Base-by-base conservation (phyloP, 1,140 invertebrate species). In the Caenorhabditis latens region DNA sequence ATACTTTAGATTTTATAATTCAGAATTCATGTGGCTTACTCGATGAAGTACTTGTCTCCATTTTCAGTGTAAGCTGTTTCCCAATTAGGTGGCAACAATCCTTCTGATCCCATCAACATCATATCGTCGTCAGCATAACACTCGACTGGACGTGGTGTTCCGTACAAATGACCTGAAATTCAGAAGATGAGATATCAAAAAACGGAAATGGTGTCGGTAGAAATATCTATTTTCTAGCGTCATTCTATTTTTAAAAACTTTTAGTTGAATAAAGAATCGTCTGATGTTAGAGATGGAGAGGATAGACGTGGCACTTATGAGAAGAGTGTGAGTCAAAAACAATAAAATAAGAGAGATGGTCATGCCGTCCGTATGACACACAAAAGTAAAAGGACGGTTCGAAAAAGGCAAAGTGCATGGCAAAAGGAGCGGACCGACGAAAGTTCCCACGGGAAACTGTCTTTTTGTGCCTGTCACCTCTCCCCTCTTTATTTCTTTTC, bases 1-100 rank as follows among this genome's bases (percentile, higher is more conserved):
- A 40, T 63, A 7, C 16, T 61, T 67, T 8, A 75, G 16, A 58
- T 19, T 58, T 19, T 86, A 2, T n/a, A 21, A 32, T 14, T 53
- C 42, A 24, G 5, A 24, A 88, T 86, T 19, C 24, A 63, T 16
- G 19, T 58, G 63, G 95, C 96, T 95, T 94, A 98, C 97, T 99
- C 97, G 90, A 99, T 99, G 92, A 98, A 99, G 94, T 99, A 99
- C 85, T 96, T 95, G 94, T 98, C 97, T 88, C 97, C 97, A 88
- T 96, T 96, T 87, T 98, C 97, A 9, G 97, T 98, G 91, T 96
- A 98, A 21, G 97, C 97, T 93, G 98, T 97, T 93, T 99, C 97
- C 97, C 97, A 99, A 93, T 98, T 98, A 11, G 95, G 94, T 75
- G 97, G 97, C 84, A 99, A 93, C 7, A 97, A 96, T 48, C 97